phyloP scores from a whole-genome alignment of 2,797 vertebrate genomes.

The Acanthis flammea region DNA sequence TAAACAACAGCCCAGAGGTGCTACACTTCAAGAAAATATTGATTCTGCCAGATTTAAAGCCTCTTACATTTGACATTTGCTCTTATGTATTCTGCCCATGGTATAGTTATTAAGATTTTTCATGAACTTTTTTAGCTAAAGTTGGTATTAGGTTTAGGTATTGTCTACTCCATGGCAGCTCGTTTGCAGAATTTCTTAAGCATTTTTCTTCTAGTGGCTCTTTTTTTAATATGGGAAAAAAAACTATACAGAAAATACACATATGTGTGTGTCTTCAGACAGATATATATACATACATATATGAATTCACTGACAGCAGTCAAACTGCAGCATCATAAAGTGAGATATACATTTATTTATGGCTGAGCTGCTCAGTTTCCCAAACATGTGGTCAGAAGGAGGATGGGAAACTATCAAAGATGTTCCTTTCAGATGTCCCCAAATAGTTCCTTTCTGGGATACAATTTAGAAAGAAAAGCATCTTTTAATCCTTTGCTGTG shows the following conservation, averaged over 20 bases:
- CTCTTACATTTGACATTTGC: not conserved
- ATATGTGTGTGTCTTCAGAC: rapidly evolving
- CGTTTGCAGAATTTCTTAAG: not conserved
- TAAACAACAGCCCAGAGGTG: not conserved
- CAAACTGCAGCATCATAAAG: not conserved
- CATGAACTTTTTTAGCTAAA: not conserved
- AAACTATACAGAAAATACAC: not conserved
- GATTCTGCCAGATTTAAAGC: not conserved
- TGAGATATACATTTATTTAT: not conserved
- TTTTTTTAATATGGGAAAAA: not conserved
- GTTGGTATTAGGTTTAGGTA: not conserved
- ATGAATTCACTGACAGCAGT: not conserved
- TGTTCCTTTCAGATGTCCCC: not conserved
- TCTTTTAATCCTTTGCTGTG: not conserved
- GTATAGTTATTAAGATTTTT: not conserved
- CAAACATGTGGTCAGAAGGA: not conserved
- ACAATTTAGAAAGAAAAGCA: not conserved
- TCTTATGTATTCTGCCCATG: not conserved
- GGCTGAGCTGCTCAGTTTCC: not conserved
- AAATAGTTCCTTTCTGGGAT: not conserved
- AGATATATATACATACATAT: rapidly evolving
- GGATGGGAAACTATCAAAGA: not conserved
- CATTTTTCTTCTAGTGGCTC: not conserved
- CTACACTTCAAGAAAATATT: not conserved
- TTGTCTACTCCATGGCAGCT: not conserved